Evolutionary conservation across 2,888 invertebrate genomes (phyloP).

Genomic region (Hydropsyche betteni): DNA sequence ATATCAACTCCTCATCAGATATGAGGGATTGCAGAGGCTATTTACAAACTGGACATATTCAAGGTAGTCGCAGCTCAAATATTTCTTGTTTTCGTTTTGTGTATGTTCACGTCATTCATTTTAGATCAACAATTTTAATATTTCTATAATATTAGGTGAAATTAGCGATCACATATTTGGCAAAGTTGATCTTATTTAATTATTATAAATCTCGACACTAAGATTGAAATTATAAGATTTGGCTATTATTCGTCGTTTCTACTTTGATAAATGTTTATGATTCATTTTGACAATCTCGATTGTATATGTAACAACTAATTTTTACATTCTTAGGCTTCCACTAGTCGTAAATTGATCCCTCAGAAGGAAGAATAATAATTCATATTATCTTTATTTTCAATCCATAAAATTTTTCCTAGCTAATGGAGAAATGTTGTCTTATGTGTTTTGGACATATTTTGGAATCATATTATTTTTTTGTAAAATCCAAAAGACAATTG

Average conservation of each 20-base stretch:
- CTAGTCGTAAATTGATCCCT: conserved; percentile 64
- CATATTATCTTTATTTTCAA: conserved; percentile 47
- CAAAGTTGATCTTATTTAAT: too few relatives aligned
- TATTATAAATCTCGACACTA: too few relatives aligned
- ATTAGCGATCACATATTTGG: too few relatives aligned
- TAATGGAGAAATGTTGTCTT: conserved; percentile 6
- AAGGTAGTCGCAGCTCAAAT: too few relatives aligned
- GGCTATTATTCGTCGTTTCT: too few relatives aligned
- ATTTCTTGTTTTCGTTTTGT: too few relatives aligned
- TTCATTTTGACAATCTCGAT: conserved; percentile 6
- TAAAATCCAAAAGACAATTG: neutral
- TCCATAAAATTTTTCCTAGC: conserved; percentile 45
- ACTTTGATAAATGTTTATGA: too few relatives aligned
- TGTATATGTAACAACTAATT: neutral
- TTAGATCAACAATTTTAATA: too few relatives aligned
- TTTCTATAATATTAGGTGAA: too few relatives aligned
- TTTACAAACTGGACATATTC: too few relatives aligned
- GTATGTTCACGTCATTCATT: too few relatives aligned
- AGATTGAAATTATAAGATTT: too few relatives aligned
- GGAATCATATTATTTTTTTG: conserved; percentile 12
- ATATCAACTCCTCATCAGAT: neutral
- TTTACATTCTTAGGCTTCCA: conserved; percentile 36
- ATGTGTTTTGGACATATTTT: neutral
- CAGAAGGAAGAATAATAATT: conserved; percentile 57
- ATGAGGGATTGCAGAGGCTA: neutral